Conservation (phyloP, 1,140 invertebrate genomes). For the Cataglyphis hispanica region DNA sequence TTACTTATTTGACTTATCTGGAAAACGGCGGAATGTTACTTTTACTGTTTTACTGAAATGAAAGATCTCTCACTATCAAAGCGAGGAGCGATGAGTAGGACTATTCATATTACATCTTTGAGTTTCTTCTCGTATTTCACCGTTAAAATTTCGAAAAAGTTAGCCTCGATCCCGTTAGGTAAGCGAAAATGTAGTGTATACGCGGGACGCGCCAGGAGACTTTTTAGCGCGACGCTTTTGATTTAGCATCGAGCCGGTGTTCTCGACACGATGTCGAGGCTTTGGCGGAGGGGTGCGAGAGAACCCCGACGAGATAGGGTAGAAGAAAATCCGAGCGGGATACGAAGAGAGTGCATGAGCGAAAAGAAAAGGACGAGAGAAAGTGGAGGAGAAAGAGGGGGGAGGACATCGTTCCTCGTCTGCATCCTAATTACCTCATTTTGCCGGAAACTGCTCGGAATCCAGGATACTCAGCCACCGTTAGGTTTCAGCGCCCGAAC, state of each 20-base stretch:
- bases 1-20: not conserved
- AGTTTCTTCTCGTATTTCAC: not conserved
- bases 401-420: slow-evolving; percentile 77
- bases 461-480: slow-evolving; percentile 75
- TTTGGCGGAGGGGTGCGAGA: slow-evolving; percentile 16
- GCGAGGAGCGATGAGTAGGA: not conserved
- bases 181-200: slow-evolving; percentile 75
- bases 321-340: not conserved
- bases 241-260: slow-evolving; percentile 76
- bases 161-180: slow-evolving; percentile 22
- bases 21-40: not conserved
- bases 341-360: slow-evolving; percentile 52
- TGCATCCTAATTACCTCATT: slow-evolving; percentile 86
- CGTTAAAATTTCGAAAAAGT: slow-evolving; percentile 72
- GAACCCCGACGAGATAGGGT: slow-evolving; percentile 6
- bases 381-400: not conserved
- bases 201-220: slow-evolving; percentile 78
- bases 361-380: not conserved
- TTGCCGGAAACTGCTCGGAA: slow-evolving; percentile 83
- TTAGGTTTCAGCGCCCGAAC: slow-evolving; percentile 65
- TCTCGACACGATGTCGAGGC: slow-evolving; percentile 61
- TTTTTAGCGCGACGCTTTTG: slow-evolving; percentile 83
- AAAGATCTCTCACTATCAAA: not conserved
- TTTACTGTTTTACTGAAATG: not conserved
- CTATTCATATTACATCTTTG: not conserved